A percentile compares a stretch with the other conserved stretches of the same genome.
phyloP scores from a whole-genome alignment of 2,888 invertebrate species.

The Pheosia tremula region DNA sequence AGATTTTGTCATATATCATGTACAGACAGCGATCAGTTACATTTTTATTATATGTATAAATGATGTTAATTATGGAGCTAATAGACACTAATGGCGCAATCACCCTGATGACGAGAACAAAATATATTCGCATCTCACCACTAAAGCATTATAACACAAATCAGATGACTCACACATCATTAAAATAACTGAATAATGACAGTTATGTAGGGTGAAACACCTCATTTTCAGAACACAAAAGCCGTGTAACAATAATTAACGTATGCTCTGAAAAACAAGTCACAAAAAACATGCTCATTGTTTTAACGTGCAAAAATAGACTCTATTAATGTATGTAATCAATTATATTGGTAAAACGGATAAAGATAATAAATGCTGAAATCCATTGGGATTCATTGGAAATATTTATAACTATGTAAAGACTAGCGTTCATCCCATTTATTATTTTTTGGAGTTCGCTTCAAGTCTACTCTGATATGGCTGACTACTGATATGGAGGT shows the following conservation, averaged over 20 bases:
- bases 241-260: constrained; percentile 35
- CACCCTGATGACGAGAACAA: neutral
- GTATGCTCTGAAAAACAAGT: constrained; percentile 51
- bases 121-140: neutral
- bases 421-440: too few species aligned
- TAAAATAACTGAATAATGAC: constrained; percentile 7
- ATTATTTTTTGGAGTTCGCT: too few species aligned
- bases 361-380: neutral
- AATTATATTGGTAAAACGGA: neutral
- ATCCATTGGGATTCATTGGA: too few species aligned
- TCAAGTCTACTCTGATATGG: too few species aligned
- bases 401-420: too few species aligned
- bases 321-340: neutral
- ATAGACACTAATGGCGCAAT: too few species aligned
- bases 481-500: too few species aligned
- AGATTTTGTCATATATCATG: too few species aligned
- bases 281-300: constrained; percentile 26
- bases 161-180: constrained; percentile 20
- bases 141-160: constrained; percentile 11
- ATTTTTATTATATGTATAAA: too few species aligned
- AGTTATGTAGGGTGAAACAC: constrained; percentile 22
- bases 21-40: too few species aligned
- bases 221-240: constrained; percentile 31
- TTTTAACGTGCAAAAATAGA: neutral
- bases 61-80: too few species aligned